These are phyloP conservation scores for Euthynnus affinis DNA, from an alignment of 2,797 vertebrate genomes.

Conservation along the genomic window DNA sequence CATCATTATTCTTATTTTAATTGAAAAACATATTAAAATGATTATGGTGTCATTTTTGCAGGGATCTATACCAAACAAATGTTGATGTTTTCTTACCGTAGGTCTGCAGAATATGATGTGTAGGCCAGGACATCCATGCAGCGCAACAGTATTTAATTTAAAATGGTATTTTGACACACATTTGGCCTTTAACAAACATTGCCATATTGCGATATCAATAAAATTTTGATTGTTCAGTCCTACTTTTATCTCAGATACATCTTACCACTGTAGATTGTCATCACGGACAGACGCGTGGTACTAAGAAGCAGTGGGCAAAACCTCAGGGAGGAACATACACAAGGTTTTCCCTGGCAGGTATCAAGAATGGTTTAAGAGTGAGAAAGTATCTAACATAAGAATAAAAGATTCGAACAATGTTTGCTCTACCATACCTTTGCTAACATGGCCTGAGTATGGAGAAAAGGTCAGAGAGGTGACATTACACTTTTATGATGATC, in stretches of 20 bases:
- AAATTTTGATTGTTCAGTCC: no score
- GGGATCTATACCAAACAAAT: no score
- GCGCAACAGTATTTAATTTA: no score
- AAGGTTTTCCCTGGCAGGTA: slow-evolving; percentile 58
- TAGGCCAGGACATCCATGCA: no score
- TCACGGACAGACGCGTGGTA: slow-evolving; percentile 40
- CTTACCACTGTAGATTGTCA: slow-evolving; percentile 22
- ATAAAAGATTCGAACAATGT: slow-evolving; percentile 75
- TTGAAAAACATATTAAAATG: no score
- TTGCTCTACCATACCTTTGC: slow-evolving; percentile 74
- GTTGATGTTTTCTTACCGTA: no score
- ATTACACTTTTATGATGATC: slow-evolving; percentile 87
- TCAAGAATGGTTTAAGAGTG: slow-evolving; percentile 68
- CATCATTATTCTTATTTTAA: no score
- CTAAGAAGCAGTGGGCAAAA: slow-evolving; percentile 35
- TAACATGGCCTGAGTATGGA: slow-evolving; percentile 71
- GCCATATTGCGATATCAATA: no score
- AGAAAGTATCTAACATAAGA: slow-evolving; percentile 69
- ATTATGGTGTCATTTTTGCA: no score
- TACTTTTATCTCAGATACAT: slow-evolving; percentile 9
- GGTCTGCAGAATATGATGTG: no score
- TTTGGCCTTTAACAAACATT: no score
- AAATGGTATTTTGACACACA: no score
- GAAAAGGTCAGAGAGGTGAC: slow-evolving; percentile 81
- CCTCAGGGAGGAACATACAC: slow-evolving; percentile 62